phyloP scores from a whole-genome alignment of 2,888 invertebrate genomes.

The Drosophila robusta region DNA sequence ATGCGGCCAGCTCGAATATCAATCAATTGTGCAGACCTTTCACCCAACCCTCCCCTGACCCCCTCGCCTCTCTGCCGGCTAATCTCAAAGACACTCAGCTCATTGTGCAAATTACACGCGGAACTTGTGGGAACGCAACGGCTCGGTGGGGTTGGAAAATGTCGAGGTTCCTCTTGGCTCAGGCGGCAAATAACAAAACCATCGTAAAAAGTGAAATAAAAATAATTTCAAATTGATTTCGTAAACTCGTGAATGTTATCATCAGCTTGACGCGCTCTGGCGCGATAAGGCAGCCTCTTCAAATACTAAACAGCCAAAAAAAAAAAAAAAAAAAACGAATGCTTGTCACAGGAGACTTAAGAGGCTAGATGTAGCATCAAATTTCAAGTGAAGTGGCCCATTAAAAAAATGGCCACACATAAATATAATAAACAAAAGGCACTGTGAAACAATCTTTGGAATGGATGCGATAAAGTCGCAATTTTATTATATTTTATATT shows the following conservation, averaged over 20 bases:
- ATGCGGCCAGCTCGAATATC: slow-evolving; percentile 66
- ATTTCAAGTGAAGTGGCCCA: slow-evolving; percentile 61
- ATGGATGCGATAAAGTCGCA: slow-evolving; percentile 31
- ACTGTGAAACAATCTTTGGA: background rate
- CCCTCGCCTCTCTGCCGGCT: slow-evolving; percentile 10
- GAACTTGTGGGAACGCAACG: slow-evolving; percentile 34
- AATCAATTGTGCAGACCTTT: slow-evolving; percentile 62
- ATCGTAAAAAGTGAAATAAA: slow-evolving; percentile 7
- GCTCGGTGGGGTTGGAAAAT: slow-evolving; percentile 35
- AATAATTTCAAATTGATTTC: slow-evolving; percentile 30
- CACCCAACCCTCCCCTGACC: background rate
- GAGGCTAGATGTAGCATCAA: slow-evolving; percentile 52
- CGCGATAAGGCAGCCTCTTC: slow-evolving; percentile 46
- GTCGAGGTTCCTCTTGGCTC: background rate
- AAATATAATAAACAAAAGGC: slow-evolving; percentile 7
- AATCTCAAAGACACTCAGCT: slow-evolving; percentile 62
- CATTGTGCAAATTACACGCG: slow-evolving; percentile 68
- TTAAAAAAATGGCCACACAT: slow-evolving; percentile 35
- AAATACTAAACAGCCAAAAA: slow-evolving; percentile 1
- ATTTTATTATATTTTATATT: slow-evolving; percentile 21
- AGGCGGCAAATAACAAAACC: slow-evolving; percentile 11
- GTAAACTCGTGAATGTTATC: slow-evolving; percentile 68
- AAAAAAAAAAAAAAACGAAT: slow-evolving; percentile 17
- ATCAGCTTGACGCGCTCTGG: slow-evolving; percentile 23
- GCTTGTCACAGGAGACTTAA: slow-evolving; percentile 36